Base-by-base conservation (phyloP, 30 jellyfish, hydroid and myxozoan genomes). In the Chironex yamaguchii region DNA sequence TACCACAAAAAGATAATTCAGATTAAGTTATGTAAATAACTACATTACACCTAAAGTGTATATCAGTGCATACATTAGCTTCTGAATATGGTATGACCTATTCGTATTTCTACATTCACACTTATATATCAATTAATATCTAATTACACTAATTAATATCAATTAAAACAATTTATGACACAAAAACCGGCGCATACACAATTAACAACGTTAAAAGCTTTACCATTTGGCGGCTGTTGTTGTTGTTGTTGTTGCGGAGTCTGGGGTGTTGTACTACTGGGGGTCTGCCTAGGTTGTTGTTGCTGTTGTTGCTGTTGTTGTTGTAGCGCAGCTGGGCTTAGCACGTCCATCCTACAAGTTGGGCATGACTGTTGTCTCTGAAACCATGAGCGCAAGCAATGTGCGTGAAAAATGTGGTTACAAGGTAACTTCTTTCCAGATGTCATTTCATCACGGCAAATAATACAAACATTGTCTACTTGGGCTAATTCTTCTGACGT, bases 321-420 rank as follows among this genome's bases (percentile, higher is more conserved):
- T 30, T 90, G 95, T 31, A 70, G 95, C 53, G 95, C 96, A 17
- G 89, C 71, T 27, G 96, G 96, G 34, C 96, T 90, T 3, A 96
- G 94, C 36, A 96, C 97, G 78, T 96, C 99, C 96, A 91, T 74
- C 54, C 99, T 88, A 64, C 99, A 96, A 27, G 99, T 96, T 58
- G 99, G 99, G 76, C 99, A 96, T 1, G 99, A 90, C 71, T 96
- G 99, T 54, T 96, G 99, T 26, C 99, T 62, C 54, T 96, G 99
- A 66, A 96, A 96, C 99, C 99, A 96, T 20, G 99, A 91, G 9
- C 98, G 97, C 78, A 96, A 76, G 69, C 99, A 96, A 51, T 96
- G 97, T 12, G 96, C 85, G 68, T 96, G 99, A 71, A 96, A 96
- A 49, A 96, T 83, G 67, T 96, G 99, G 53, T 80, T 82, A 85